Conservation (phyloP, 2,888 invertebrate species). For the Drosophila buzzatii region DNA sequence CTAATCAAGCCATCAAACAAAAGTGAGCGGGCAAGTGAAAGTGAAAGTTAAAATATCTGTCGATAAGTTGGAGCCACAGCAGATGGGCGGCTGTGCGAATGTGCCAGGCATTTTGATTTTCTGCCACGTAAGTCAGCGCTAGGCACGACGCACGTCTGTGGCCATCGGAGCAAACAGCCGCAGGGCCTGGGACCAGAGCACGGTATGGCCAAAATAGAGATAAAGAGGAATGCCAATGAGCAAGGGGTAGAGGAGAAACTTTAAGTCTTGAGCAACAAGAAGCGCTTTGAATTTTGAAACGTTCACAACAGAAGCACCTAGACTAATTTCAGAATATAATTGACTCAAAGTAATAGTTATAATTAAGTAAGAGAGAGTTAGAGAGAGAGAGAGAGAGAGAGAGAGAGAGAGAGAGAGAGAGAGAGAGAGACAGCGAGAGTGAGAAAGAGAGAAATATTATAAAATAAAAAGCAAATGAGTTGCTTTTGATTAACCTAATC, state of each 20-base stretch:
- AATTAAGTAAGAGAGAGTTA: background rate
- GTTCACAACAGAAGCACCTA: background rate
- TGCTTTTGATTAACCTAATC: background rate
- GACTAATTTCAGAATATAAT: background rate
- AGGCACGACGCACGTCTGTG: constrained; percentile 23
- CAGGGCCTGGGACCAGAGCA: constrained; percentile 13
- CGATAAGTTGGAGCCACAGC: constrained; percentile 24
- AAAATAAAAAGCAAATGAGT: background rate
- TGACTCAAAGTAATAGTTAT: background rate
- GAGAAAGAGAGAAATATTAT: background rate
- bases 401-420: background rate
- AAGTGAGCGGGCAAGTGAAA: constrained; percentile 32
- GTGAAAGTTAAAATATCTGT: constrained; percentile 36
- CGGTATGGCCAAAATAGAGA: background rate
- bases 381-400: background rate
- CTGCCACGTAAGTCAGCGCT: constrained; percentile 33
- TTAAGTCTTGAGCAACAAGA: background rate
- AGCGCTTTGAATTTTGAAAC: background rate
- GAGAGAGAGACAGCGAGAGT: too few species aligned
- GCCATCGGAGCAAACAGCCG: constrained; percentile 38
- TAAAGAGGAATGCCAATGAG: background rate
- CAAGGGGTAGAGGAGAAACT: background rate
- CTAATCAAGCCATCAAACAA: constrained; percentile 63
- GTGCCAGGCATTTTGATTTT: constrained; percentile 67
- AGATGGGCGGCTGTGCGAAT: constrained; percentile 50